Percentiles rank a stretch among this genome's conserved stretches.
phyloP scores from a whole-genome alignment of 2,888 invertebrate genomes.

The Pteria penguin region DNA sequence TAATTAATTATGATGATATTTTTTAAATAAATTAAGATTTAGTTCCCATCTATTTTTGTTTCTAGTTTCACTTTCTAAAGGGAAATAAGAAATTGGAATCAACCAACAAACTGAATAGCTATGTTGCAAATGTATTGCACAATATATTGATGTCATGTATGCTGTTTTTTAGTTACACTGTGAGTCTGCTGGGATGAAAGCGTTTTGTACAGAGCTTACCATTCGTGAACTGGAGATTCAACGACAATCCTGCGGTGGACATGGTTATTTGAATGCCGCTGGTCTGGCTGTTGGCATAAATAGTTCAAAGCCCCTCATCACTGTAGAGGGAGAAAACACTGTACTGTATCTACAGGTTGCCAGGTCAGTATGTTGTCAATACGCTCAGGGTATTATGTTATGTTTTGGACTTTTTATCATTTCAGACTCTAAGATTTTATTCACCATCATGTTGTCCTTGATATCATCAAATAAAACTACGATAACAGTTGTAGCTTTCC shows the following conservation, averaged over 20 bases:
- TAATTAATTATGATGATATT: too few relatives aligned
- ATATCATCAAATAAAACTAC: too few relatives aligned
- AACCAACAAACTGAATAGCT: too few relatives aligned
- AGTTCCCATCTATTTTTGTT: background rate
- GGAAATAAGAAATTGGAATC: too few relatives aligned
- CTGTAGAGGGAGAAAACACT: conserved; percentile 98
- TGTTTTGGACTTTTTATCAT: too few relatives aligned
- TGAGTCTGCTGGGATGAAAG: conserved; percentile 94
- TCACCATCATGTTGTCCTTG: too few relatives aligned
- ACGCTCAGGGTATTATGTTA: too few relatives aligned
- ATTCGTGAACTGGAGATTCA: conserved; percentile 90
- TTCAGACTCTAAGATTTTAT: too few relatives aligned
- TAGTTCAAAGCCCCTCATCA: conserved; percentile 86
- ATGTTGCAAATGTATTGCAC: too few relatives aligned
- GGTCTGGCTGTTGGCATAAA: conserved; percentile 89
- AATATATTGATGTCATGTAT: too few relatives aligned
- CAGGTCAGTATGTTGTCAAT: too few relatives aligned
- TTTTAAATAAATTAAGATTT: background rate
- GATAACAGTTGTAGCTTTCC: too few relatives aligned
- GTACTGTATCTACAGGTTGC: conserved; percentile 96
- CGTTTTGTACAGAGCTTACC: conserved; percentile 89
- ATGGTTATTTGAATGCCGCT: conserved; percentile 87
- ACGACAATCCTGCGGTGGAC: conserved; percentile 95
- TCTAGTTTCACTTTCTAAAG: conserved; percentile 71
- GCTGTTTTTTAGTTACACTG: conserved; percentile 97